Conservation (phyloP, 2,113 vertebrate genomes). For the Phaethornis superciliosus region DNA sequence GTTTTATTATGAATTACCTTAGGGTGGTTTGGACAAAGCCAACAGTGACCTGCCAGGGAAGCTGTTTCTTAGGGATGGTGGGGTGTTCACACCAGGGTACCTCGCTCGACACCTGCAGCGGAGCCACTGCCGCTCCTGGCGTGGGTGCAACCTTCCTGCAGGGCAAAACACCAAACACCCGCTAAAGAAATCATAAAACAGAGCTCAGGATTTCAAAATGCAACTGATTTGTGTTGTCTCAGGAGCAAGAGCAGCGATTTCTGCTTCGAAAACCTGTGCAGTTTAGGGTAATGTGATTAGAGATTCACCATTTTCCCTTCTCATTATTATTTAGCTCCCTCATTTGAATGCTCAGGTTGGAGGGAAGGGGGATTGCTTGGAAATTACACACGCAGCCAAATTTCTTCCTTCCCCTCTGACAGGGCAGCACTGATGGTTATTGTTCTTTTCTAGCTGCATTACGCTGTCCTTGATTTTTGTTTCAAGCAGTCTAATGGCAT, state of each 20-base stretch:
- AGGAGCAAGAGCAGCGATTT: not conserved
- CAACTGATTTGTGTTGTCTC: not conserved
- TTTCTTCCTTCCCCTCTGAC: slow-evolving; percentile 67
- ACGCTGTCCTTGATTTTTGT: slow-evolving; percentile 71
- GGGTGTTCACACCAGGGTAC: not conserved
- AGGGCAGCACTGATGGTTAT: slow-evolving; percentile 53
- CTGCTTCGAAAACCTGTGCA: not conserved
- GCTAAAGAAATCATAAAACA: not conserved
- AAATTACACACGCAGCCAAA: slow-evolving; percentile 63
- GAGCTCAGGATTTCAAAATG: not conserved
- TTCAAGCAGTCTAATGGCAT: slow-evolving; percentile 69
- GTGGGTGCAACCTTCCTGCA: not conserved
- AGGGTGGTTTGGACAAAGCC: not conserved
- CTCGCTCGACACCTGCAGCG: not conserved
- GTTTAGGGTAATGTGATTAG: slow-evolving; percentile 38
- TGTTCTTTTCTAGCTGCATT: slow-evolving; percentile 65
- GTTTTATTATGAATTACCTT: not conserved
- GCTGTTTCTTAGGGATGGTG: not conserved
- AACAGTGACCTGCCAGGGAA: not conserved
- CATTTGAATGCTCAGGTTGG: slow-evolving; percentile 54
- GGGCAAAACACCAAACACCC: not conserved
- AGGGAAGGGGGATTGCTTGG: slow-evolving; percentile 35
- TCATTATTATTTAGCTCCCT: slow-evolving; percentile 61
- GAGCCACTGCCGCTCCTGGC: not conserved
- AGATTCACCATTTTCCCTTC: slow-evolving; percentile 12